A percentile compares a stretch with the other conserved stretches of the same genome.
Evolutionary conservation across 2,888 invertebrate species (phyloP).

Genomic region (Scaptomyza cyrtandrae): DNA sequence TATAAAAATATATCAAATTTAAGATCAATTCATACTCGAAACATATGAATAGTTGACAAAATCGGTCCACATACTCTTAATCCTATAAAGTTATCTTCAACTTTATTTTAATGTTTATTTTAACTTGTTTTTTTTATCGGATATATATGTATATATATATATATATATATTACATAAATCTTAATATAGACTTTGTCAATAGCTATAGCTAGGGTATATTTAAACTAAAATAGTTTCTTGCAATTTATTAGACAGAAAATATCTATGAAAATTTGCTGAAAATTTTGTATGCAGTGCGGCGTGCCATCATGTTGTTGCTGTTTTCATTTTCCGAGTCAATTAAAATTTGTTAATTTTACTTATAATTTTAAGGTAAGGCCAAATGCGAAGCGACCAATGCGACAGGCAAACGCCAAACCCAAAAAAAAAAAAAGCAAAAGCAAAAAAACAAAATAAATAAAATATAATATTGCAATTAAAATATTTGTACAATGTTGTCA

Average conservation of each 20-base stretch:
- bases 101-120: no score
- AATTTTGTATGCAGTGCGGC: conserved; percentile 32
- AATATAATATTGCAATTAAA: conserved; percentile 70
- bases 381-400: conserved; percentile 63
- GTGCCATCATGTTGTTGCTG: conserved; percentile 54
- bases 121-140: no score
- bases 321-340: conserved; percentile 77
- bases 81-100: no score
- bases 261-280: conserved; percentile 63
- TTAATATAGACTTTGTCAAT: neutral
- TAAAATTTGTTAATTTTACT: conserved; percentile 78
- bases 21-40: no score
- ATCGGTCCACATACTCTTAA: no score
- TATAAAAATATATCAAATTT: no score
- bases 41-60: no score
- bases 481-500: conserved; percentile 73
- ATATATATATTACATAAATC: no score
- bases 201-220: conserved; percentile 5
- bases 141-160: no score
- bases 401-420: conserved; percentile 7
- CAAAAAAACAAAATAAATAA: conserved; percentile 47
- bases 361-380: conserved; percentile 71
- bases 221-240: conserved; percentile 54
- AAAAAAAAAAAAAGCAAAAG: conserved; percentile 30
- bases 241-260: conserved; percentile 46